Evolutionary conservation across 2,113 vertebrate genomes (phyloP), one percentile per base, ranked within the genome.

Genomic region (Colistium nudipinnis): DNA sequence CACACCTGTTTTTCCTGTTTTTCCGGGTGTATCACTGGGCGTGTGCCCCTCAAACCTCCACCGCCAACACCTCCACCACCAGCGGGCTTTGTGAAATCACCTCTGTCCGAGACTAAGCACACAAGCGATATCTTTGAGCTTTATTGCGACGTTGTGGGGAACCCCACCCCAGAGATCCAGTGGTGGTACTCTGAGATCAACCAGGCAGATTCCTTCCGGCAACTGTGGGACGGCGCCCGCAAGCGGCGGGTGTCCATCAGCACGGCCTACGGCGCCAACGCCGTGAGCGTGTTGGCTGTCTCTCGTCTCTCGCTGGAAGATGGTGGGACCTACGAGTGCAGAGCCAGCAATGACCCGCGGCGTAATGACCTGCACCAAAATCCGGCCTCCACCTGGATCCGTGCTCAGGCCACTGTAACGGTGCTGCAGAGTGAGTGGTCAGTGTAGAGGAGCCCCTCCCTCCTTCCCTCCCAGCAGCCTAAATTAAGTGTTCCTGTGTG

Each of bases 151-250:
- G 96, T 97, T 88, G 93, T 97, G 89, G 97, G 96, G 85, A 96
- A 87, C 89, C 96, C 97, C 91, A 96, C 96, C 81, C 97, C 97
- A 57, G 97, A 99, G 93, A 96, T 98, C 95, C 97, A 99, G 93
- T 99, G 97, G 97, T 99, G 97, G 97, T 98, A 97, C 84, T 95
- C 96, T 22, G 96, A 98, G 94, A 94, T 95, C 90, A 98, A 98
- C 95, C 93, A 93, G 74, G 95, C 93, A 54, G 96, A 97, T 91
- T 94, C 94, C 91, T 99, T 99, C 95, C 94, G 95, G 92, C 96
- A 98, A 90, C 94, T 97, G 90, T 98, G 96, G 95, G 94, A 98
- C 74, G 95, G 95, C 56, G 96, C 96, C 76, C 93, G 95, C 71
- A 97, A 95, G 90, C 94, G 93, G 82, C 94, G 96, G 53, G 95